Evolutionary conservation across 1,140 invertebrate species (phyloP).

Genomic region (Linepithema humile): DNA sequence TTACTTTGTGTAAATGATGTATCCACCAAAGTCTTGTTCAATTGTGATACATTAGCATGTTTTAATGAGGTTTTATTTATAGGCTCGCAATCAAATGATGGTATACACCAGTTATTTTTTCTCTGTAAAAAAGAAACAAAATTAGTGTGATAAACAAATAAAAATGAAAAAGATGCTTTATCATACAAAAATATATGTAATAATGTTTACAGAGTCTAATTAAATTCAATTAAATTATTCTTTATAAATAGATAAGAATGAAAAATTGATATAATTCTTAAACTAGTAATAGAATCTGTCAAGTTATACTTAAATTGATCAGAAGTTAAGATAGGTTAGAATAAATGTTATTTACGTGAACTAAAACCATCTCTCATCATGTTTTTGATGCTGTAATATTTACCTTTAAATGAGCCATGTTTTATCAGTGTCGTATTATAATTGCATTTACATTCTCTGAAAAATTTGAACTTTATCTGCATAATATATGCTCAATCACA

Average conservation of each 20-base stretch:
- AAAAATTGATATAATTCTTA: not conserved
- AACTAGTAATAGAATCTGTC: not conserved
- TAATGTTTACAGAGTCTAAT: not conserved
- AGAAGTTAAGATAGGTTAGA: not conserved
- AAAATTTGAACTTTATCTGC: too few species aligned
- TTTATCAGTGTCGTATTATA: too few species aligned
- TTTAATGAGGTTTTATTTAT: not conserved
- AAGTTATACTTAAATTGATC: not conserved
- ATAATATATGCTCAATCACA: too few species aligned
- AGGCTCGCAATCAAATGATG: conserved; percentile 55
- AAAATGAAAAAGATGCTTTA: not conserved
- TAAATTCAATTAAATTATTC: not conserved
- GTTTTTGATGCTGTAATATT: too few species aligned
- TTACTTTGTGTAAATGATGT: not conserved
- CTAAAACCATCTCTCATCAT: too few species aligned
- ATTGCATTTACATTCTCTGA: too few species aligned
- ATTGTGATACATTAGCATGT: not conserved
- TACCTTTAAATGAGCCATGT: too few species aligned
- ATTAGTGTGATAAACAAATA: not conserved
- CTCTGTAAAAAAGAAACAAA: conserved; percentile 14
- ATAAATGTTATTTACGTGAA: too few species aligned
- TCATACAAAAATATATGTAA: not conserved
- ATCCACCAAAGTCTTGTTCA: not conserved
- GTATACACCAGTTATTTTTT: conserved; percentile 57
- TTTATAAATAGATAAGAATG: not conserved